Percentiles rank a stretch among this genome's conserved stretches.
phyloP scores from a whole-genome alignment of 2,797 vertebrate species.

The Karalla daura region DNA sequence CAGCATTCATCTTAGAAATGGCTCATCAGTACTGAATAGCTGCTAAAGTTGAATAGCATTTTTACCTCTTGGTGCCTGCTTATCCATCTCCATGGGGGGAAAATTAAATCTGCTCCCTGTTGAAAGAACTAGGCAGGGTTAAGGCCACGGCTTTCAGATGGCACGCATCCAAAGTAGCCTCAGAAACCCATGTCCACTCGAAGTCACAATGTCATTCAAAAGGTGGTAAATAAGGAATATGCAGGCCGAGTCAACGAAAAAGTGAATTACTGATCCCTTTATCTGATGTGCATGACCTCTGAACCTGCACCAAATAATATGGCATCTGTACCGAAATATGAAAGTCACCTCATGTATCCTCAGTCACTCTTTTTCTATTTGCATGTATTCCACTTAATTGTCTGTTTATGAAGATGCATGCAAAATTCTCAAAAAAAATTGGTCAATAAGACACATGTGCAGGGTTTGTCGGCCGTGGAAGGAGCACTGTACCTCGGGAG shows the following conservation, averaged over 20 bases:
- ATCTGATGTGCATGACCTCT: constrained; percentile 72
- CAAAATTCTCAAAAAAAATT: constrained; percentile 72
- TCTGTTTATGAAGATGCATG: constrained; percentile 82
- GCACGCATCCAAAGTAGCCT: constrained; percentile 22
- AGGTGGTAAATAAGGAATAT: constrained; percentile 16
- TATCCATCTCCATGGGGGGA: neutral
- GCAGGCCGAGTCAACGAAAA: constrained; percentile 9
- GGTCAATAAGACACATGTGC: constrained; percentile 83
- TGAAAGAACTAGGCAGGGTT: constrained; percentile 15
- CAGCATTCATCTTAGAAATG: constrained; percentile 26
- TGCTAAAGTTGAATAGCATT: constrained; percentile 31
- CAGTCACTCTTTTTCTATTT: constrained; percentile 75
- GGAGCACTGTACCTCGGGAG: constrained; percentile 70
- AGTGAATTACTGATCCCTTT: constrained; percentile 44
- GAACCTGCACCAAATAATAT: constrained; percentile 70
- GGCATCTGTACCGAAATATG: constrained; percentile 53
- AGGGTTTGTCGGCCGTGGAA: constrained; percentile 69
- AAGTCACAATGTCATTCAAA: constrained; percentile 19
- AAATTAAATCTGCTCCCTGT: constrained; percentile 4
- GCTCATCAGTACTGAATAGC: constrained; percentile 34
- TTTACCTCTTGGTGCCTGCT: constrained; percentile 19
- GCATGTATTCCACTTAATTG: constrained; percentile 74
- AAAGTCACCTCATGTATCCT: constrained; percentile 74
- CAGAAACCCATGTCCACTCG: neutral
- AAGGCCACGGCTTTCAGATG: constrained; percentile 26